These are phyloP conservation scores for Festucalex cinctus DNA, from an alignment of 2,113 vertebrate genomes.

Conservation along the genomic window DNA sequence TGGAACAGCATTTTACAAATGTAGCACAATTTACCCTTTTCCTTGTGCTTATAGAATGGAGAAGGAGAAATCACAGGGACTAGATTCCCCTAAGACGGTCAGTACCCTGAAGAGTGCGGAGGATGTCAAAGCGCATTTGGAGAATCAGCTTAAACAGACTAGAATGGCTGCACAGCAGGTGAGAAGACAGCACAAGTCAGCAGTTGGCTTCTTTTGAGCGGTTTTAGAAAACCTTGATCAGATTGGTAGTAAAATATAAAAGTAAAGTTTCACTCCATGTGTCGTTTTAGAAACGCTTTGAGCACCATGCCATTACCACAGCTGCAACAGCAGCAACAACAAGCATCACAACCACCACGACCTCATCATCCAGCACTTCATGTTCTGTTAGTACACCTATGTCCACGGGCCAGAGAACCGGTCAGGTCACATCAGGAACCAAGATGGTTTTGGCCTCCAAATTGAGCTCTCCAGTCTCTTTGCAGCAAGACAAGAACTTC, in stretches of 20 bases:
- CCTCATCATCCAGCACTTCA: conserved; percentile 61
- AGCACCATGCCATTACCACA: conserved; percentile 81
- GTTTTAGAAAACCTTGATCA: background rate
- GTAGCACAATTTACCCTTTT: background rate
- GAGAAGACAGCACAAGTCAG: conserved; percentile 24
- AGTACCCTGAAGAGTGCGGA: conserved; percentile 82
- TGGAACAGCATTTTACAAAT: background rate
- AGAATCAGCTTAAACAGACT: conserved; percentile 87
- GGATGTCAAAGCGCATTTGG: conserved; percentile 82
- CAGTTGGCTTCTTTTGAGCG: background rate
- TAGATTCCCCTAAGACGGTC: conserved; percentile 84
- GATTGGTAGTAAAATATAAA: background rate
- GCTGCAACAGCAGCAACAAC: conserved; percentile 35
- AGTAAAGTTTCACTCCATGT: background rate
- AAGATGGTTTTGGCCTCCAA: conserved; percentile 94
- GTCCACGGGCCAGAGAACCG: conserved; percentile 77
- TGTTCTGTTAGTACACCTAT: conserved; percentile 50
- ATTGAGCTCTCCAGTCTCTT: conserved; percentile 88
- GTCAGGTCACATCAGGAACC: conserved; percentile 80
- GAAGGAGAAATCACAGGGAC: conserved; percentile 91
- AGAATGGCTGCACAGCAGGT: conserved; percentile 85
- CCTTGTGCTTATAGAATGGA: conserved; percentile 79
- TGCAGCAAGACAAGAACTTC: conserved; percentile 98
- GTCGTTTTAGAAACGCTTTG: conserved; percentile 84
- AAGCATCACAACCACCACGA: background rate